Evolutionary conservation across 2,888 invertebrate genomes (phyloP).

Genomic region (Leptinotarsa juncta): DNA sequence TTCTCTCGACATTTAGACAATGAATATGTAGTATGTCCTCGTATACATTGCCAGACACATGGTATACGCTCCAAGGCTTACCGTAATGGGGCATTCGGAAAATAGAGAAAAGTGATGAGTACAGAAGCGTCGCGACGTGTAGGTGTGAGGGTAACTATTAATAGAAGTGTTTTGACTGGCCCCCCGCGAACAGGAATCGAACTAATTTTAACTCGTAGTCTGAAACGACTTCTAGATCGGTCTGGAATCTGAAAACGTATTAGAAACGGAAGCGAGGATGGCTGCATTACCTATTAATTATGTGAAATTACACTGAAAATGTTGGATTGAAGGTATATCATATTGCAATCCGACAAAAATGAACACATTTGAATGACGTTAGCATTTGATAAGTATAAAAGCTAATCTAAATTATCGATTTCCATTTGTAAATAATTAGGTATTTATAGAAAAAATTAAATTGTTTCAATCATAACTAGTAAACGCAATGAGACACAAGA

Average conservation of each 20-base stretch:
- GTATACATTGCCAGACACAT: not conserved
- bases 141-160: constrained; percentile 54
- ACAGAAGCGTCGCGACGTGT: constrained; percentile 45
- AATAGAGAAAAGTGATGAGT: constrained; percentile 36
- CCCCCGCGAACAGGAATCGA: constrained; percentile 54
- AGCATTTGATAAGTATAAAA: too few species aligned
- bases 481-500: too few species aligned
- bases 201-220: constrained; percentile 36
- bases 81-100: constrained; percentile 31
- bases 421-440: too few species aligned
- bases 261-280: not conserved
- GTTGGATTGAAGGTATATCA: too few species aligned
- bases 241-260: not conserved
- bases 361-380: too few species aligned
- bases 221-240: constrained; percentile 23
- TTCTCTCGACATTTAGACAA: too few species aligned
- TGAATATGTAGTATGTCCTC: not conserved
- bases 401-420: too few species aligned
- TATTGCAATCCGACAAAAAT: too few species aligned
- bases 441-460: too few species aligned
- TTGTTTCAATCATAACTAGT: too few species aligned
- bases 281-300: too few species aligned
- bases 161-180: constrained; percentile 62
- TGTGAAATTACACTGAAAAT: too few species aligned
- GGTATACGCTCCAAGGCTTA: not conserved